Base-by-base conservation (phyloP, 2,797 vertebrate genomes). In the Xerus rutilus region DNA sequence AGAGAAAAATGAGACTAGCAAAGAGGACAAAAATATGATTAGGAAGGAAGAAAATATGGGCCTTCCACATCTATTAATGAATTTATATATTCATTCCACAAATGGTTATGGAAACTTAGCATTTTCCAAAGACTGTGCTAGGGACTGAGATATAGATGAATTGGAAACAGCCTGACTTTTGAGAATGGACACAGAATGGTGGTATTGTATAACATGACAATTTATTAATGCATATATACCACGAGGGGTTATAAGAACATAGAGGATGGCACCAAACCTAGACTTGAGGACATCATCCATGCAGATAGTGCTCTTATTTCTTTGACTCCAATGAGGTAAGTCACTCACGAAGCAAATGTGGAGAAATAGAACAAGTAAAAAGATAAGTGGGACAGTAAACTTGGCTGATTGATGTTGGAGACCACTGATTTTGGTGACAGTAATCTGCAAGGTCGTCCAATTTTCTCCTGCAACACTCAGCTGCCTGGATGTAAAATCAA, bases 351-450 rank as follows among this genome's bases (percentile, higher is more conserved):
- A 90, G 85, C 82, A 89, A 76, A 89, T 92, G 21, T 76, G 59
- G 86, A 94, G 47, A 88, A 91, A 39, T 84, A 89, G 49, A 76
- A 74, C 30, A 91, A 87, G 93, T 88, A 30, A 88, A 91, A 95
- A 64, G 32, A 74, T 79, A 54, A 13, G 25, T 74, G 21, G 49
- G 52, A 39, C 30, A 73, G 11, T 59, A 32, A 77, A 43, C 45
- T 93, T 92, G 21, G 17, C 64, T 86, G 57, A 86, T 47, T 78
- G 77, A 39, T 76, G 8, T 39, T 79, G 43, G 67, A 91, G 49
- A 30, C 83, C 57, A 45, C 59, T 5, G 4, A 32, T 90, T 86
- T 90, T 67, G 64, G 49, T 95, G 54, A 62, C 84, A 89, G 62
- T 43, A 52, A 1, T 86, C 57, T 85, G 23, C 20, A 91, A 89